phyloP scores from a whole-genome alignment of 2,797 vertebrate species.

The Sternarchorhynchus goeldii region DNA sequence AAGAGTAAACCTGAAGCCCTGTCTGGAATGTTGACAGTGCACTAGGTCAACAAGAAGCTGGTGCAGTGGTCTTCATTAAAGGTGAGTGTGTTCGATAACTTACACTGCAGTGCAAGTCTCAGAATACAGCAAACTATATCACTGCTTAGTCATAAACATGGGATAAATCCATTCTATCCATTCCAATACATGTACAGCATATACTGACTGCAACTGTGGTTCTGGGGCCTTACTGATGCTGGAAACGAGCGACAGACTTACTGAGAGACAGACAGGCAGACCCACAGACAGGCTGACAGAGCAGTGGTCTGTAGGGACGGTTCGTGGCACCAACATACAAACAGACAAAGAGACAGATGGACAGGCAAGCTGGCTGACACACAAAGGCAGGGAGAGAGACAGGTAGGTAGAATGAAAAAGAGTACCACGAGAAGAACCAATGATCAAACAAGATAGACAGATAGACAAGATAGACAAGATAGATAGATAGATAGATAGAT shows the following conservation, averaged over 20 bases:
- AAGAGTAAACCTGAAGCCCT: slow-evolving; percentile 15
- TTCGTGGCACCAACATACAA: slow-evolving; percentile 30
- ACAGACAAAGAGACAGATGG: slow-evolving; percentile 35
- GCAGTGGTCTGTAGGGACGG: slow-evolving; percentile 29
- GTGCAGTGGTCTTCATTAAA: slow-evolving; percentile 57
- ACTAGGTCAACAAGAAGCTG: slow-evolving; percentile 27
- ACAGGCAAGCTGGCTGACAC: slow-evolving; percentile 28
- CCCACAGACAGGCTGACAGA: slow-evolving; percentile 29
- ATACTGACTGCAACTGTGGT: slow-evolving; percentile 32
- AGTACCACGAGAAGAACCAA: slow-evolving; percentile 19
- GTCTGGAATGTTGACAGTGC: slow-evolving; percentile 34
- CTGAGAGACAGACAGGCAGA: slow-evolving; percentile 35
- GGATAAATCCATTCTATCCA: slow-evolving; percentile 59
- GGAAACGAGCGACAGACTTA: slow-evolving; percentile 49
- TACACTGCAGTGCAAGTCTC: slow-evolving; percentile 44
- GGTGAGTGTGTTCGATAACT: slow-evolving; percentile 45
- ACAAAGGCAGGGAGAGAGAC: slow-evolving; percentile 36
- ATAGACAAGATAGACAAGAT: slow-evolving; percentile 30
- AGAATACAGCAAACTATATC: slow-evolving; percentile 52
- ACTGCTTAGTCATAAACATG: slow-evolving; percentile 53
- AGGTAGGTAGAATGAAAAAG: slow-evolving; percentile 28
- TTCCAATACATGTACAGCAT: slow-evolving; percentile 38
- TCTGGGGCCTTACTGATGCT: slow-evolving; percentile 48
- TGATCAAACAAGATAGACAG: slow-evolving; percentile 19
- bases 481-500: slow-evolving; percentile 19